Evolutionary conservation across 2,888 invertebrate species (phyloP).

Genomic region (Xiphydria camelus): DNA sequence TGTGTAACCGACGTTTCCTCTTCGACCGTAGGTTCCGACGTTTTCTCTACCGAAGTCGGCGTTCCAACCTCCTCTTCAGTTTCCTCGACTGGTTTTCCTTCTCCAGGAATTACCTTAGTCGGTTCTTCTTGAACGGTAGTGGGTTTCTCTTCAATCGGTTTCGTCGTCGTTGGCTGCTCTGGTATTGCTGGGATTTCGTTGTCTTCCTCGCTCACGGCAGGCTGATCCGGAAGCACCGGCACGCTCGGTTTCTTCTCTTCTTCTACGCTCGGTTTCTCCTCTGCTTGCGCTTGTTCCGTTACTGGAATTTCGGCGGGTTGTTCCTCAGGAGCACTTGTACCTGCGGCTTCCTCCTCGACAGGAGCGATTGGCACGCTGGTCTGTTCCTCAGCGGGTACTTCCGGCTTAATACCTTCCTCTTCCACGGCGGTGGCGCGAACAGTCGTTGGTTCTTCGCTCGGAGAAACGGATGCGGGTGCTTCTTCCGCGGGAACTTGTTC

Average conservation of each 20-base stretch:
- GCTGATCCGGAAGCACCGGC: not conserved
- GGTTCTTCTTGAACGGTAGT: not conserved
- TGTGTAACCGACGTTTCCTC: slow-evolving; percentile 4
- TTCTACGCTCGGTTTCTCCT: not conserved
- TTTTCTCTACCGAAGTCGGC: not conserved
- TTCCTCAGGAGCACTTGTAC: not conserved
- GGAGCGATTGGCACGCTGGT: not conserved
- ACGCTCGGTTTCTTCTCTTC: not conserved
- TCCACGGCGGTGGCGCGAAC: not conserved
- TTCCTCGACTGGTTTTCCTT: not conserved
- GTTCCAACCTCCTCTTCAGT: slow-evolving; percentile 15
- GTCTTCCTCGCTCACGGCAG: not conserved
- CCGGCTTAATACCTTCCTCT: slow-evolving; percentile 1
- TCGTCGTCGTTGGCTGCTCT: not conserved
- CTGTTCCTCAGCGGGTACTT: slow-evolving; percentile 11
- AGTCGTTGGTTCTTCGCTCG: not conserved
- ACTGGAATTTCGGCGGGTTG: not conserved
- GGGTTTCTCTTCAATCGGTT: not conserved
- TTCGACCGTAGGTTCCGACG: slow-evolving; percentile 3
- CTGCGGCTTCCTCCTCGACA: not conserved
- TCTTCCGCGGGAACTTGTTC: slow-evolving; percentile 4
- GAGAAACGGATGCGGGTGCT: not conserved
- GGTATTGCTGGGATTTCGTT: not conserved
- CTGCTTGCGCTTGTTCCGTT: slow-evolving; percentile 2
- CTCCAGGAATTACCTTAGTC: not conserved